phyloP scores from a whole-genome alignment of 2,113 vertebrate genomes.

The Charadrius vociferus region DNA sequence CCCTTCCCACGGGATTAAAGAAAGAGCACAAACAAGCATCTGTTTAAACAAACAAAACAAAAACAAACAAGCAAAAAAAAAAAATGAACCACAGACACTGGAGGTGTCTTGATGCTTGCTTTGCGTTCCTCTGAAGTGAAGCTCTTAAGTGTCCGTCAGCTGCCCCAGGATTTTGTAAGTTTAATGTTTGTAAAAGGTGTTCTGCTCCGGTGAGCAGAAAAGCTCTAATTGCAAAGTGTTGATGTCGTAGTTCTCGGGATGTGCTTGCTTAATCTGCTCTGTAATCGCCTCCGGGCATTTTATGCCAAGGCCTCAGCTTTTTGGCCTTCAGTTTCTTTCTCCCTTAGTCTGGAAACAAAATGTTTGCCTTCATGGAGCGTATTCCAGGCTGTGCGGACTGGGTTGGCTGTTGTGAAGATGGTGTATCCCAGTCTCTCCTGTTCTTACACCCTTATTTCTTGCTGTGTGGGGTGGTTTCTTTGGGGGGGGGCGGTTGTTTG shows the following conservation, averaged over 20 bases:
- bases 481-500: neutral
- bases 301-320: neutral
- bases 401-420: neutral
- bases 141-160: neutral
- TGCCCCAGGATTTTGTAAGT: neutral
- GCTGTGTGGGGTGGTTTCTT: neutral
- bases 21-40: neutral
- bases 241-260: neutral
- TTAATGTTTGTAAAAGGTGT: neutral
- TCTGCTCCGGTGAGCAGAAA: neutral
- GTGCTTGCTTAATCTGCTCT: neutral
- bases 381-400: neutral
- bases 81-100: neutral
- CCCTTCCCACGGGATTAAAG: neutral
- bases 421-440: neutral
- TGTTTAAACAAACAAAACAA: neutral
- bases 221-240: neutral
- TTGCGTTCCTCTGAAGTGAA: neutral
- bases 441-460: neutral
- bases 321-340: neutral
- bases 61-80: neutral
- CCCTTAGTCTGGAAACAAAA: neutral
- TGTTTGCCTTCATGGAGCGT: accelerated
- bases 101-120: neutral
- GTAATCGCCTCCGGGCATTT: neutral